These are phyloP conservation scores for Irena cyanogastra DNA, from an alignment of 2,113 vertebrate genomes.

Conservation along the genomic window DNA sequence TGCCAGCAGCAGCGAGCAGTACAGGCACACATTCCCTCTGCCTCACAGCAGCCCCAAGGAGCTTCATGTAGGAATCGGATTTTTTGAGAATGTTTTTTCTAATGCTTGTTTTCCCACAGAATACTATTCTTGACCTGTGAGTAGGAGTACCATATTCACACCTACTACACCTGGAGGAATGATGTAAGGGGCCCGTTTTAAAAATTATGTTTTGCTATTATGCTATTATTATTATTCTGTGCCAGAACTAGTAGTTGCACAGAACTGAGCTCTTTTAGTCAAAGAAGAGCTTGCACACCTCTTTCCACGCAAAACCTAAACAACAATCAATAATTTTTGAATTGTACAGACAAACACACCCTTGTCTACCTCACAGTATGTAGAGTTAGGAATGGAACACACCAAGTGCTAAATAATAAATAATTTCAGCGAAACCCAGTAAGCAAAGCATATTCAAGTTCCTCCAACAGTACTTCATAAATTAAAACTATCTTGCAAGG, in stretches of 20 bases:
- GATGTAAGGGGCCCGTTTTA: fast-evolving
- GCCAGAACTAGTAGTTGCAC: not conserved
- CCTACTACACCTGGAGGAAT: not conserved
- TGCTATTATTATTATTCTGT: not conserved
- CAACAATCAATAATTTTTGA: not conserved
- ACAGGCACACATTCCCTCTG: not conserved
- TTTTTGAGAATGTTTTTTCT: not conserved
- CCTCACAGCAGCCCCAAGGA: fast-evolving
- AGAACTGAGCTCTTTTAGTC: not conserved
- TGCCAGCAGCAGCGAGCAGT: fast-evolving
- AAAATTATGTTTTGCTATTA: not conserved
- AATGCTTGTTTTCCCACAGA: not conserved
- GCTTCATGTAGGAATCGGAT: fast-evolving
- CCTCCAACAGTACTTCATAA: not conserved
- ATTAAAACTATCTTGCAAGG: not conserved
- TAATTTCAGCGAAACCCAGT: not conserved
- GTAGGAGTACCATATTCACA: not conserved
- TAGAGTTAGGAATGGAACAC: not conserved
- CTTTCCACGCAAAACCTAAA: not conserved
- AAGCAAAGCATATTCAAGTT: not conserved
- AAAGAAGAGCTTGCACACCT: not conserved
- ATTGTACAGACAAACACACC: not conserved
- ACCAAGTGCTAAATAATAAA: not conserved
- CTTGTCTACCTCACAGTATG: not conserved
- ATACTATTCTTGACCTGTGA: not conserved